Evolutionary conservation across 2,113 vertebrate genomes (phyloP).

Genomic region (Actenoides hombroni): DNA sequence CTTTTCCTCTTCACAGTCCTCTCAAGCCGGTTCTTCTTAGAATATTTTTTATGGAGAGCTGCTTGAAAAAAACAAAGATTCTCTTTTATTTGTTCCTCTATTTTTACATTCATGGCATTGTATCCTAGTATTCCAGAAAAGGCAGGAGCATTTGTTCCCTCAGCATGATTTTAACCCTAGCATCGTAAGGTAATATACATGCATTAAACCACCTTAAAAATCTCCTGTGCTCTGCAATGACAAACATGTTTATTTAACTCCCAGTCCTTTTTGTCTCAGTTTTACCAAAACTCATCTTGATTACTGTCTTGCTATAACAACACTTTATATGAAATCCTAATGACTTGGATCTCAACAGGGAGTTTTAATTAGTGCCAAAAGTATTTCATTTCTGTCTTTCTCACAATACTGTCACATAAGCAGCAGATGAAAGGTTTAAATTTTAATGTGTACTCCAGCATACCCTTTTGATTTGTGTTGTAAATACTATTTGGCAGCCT

Average conservation of each 20-base stretch:
- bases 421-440: slow-evolving; percentile 39
- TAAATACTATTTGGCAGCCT: slow-evolving; percentile 1
- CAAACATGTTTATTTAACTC: background rate
- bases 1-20: background rate
- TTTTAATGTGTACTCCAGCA: slow-evolving; percentile 7
- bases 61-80: background rate
- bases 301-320: slow-evolving; percentile 5
- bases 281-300: slow-evolving; percentile 17
- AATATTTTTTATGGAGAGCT: background rate
- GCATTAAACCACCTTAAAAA: background rate
- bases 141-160: background rate
- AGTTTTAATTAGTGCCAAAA: slow-evolving; percentile 40
- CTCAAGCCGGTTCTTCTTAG: background rate
- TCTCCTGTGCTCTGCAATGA: background rate
- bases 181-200: background rate
- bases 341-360: background rate
- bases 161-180: background rate
- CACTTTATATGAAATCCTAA: background rate
- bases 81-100: background rate
- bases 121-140: background rate
- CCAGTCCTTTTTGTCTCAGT: background rate
- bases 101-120: background rate
- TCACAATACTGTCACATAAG: background rate
- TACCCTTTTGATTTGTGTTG: slow-evolving; percentile 13
- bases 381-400: slow-evolving; percentile 17